Conservation (phyloP, 2,113 vertebrate species). For the Urocitellus parryii region DNA sequence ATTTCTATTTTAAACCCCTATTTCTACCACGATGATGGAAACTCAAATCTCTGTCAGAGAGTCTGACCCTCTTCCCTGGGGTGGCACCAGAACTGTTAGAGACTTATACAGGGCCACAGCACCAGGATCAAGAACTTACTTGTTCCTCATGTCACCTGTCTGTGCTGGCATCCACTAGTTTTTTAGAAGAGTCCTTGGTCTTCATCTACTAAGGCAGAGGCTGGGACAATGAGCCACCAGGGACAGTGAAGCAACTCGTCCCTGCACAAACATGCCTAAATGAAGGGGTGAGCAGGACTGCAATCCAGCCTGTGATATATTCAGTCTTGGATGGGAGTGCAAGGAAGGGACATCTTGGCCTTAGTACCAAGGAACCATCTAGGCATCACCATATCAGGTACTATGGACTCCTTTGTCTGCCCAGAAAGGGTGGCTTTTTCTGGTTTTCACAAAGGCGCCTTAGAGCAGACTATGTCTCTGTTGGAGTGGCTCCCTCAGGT, state of each 20-base stretch:
- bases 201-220: background rate
- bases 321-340: background rate
- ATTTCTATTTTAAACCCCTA: background rate
- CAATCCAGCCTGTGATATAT: background rate
- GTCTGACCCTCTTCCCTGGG: background rate
- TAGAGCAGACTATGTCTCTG: background rate
- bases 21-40: background rate
- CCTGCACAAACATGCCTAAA: background rate
- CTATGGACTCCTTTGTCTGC: background rate
- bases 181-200: background rate
- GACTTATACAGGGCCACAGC: background rate
- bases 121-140: background rate
- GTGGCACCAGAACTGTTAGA: background rate
- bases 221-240: background rate
- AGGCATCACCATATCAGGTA: too few species aligned
- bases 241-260: background rate
- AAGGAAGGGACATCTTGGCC: background rate
- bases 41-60: background rate
- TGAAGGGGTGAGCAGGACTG: too few species aligned
- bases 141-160: background rate
- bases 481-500: background rate
- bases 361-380: background rate
- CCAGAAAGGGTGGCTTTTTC: background rate
- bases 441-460: background rate
- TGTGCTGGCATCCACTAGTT: background rate